Conservation (phyloP, 2,113 vertebrate species). For the Bettongia penicillata region DNA sequence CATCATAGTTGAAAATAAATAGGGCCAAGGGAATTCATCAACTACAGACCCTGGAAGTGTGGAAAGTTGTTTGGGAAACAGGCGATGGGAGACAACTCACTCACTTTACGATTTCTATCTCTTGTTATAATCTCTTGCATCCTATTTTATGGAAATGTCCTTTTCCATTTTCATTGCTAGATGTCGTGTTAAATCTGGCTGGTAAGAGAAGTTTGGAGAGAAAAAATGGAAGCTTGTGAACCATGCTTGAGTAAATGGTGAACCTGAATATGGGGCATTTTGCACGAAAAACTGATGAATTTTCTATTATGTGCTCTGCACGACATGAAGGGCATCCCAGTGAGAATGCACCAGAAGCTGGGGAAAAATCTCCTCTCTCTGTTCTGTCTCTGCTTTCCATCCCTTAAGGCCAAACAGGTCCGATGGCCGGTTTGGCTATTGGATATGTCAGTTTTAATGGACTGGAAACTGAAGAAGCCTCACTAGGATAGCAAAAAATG, state of each 20-base stretch:
- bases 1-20: neutral
- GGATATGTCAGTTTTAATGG: conserved; percentile 89
- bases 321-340: neutral
- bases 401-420: neutral
- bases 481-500: conserved; percentile 74
- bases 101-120: neutral
- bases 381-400: neutral
- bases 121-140: neutral
- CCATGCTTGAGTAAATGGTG: neutral
- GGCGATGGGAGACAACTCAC: neutral
- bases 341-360: neutral
- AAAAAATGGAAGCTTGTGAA: neutral
- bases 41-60: neutral
- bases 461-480: conserved; percentile 87
- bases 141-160: neutral
- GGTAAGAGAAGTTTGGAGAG: neutral
- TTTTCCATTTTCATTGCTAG: neutral
- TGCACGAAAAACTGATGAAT: neutral
- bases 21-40: neutral
- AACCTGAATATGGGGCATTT: neutral
- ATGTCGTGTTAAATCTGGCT: neutral
- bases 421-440: conserved; percentile 84
- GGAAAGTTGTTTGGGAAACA: neutral
- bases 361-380: accelerated
- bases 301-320: neutral